Percentiles rank a stretch among this genome's conserved stretches.
Evolutionary conservation across 2,888 invertebrate species (phyloP).

Genomic region (Pharmacophagus antenor): DNA sequence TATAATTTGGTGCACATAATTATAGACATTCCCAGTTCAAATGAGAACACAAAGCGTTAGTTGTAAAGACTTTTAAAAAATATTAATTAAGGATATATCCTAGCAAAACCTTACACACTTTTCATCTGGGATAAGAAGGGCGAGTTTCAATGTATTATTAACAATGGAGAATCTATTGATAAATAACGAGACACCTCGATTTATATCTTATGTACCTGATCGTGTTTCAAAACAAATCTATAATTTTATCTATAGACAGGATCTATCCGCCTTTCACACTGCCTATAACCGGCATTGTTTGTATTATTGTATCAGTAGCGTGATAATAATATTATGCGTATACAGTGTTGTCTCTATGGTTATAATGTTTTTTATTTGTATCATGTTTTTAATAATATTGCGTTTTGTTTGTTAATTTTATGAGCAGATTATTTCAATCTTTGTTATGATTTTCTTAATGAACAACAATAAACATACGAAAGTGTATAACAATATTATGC

Average conservation of each 20-base stretch:
- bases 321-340: constrained; percentile 18
- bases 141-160: background rate
- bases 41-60: no score
- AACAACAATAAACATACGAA: background rate
- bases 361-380: constrained; percentile 16
- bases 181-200: constrained; percentile 10
- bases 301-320: constrained; percentile 9
- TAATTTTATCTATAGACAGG: constrained; percentile 23
- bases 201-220: constrained; percentile 14
- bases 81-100: no score
- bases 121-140: background rate
- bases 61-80: no score
- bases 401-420: constrained; percentile 15
- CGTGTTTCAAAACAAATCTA: constrained; percentile 24
- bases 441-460: background rate
- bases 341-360: constrained; percentile 17
- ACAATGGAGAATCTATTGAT: background rate
- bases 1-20: background rate
- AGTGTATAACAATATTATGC: no score
- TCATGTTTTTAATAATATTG: constrained; percentile 13
- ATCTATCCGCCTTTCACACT: constrained; percentile 23
- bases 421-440: background rate
- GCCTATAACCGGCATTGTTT: constrained; percentile 11
- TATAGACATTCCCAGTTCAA: no score
- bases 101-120: background rate